Conservation (phyloP, 1,140 invertebrate genomes). For the Aricia agestis region DNA sequence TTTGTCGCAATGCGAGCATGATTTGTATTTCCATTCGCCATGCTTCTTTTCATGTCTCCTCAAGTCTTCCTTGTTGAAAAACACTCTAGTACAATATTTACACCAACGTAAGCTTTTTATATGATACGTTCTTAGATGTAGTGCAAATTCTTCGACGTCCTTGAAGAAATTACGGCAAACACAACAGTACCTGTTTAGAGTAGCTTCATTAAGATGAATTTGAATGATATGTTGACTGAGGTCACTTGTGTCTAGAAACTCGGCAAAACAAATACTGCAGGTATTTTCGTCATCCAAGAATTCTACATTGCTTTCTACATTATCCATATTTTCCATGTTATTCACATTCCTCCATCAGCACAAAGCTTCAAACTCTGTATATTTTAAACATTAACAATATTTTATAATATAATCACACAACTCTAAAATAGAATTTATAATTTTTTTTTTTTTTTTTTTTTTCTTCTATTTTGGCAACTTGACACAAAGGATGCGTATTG, state of each 20-base stretch:
- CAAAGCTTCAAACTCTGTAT: too few relatives aligned
- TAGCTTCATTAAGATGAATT: slow-evolving; percentile 36
- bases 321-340: slow-evolving; percentile 17
- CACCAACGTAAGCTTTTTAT: slow-evolving; percentile 36
- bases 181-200: slow-evolving; percentile 32
- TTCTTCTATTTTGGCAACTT: too few relatives aligned
- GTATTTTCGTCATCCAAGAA: slow-evolving; percentile 39
- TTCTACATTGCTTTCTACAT: not conserved
- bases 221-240: slow-evolving; percentile 46
- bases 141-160: slow-evolving; percentile 35
- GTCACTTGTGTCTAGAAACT: slow-evolving; percentile 56
- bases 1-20: slow-evolving; percentile 44
- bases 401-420: too few relatives aligned
- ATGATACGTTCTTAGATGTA: slow-evolving; percentile 46
- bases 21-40: slow-evolving; percentile 11
- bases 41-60: slow-evolving; percentile 48
- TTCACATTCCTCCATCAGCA: too few relatives aligned
- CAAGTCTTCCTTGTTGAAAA: slow-evolving; percentile 24
- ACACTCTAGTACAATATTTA: slow-evolving; percentile 43
- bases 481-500: too few relatives aligned
- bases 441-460: too few relatives aligned
- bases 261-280: slow-evolving; percentile 50
- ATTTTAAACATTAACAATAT: too few relatives aligned
- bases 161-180: slow-evolving; percentile 36
- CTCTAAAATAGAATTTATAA: too few relatives aligned